These are phyloP conservation scores for Xenentodon cancila DNA, from an alignment of 2,797 vertebrate genomes.

Conservation along the genomic window DNA sequence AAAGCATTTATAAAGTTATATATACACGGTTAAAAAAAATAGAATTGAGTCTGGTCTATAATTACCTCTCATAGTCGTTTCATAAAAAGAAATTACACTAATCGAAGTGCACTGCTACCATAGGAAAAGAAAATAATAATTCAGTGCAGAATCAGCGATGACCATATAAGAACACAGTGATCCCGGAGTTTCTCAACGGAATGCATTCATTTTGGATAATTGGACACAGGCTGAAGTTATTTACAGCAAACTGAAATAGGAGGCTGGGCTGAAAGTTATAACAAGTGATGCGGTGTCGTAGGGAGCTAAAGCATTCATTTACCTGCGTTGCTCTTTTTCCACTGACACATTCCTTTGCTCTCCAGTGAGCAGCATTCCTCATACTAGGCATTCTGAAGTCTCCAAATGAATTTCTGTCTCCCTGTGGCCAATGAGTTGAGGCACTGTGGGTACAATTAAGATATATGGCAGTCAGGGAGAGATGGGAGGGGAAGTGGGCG, in stretches of 20 bases:
- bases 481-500: slow-evolving; percentile 35
- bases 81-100: too few species aligned
- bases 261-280: slow-evolving; percentile 30
- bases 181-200: slow-evolving; percentile 27
- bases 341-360: slow-evolving; percentile 61
- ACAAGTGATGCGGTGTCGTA: slow-evolving; percentile 18
- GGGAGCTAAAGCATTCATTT: slow-evolving; percentile 49
- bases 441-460: slow-evolving; percentile 66
- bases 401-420: slow-evolving; percentile 61
- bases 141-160: slow-evolving; percentile 18
- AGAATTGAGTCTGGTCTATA: too few species aligned
- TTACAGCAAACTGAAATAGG: slow-evolving; percentile 42
- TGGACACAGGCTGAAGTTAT: slow-evolving; percentile 44
- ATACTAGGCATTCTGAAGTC: slow-evolving; percentile 46
- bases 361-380: slow-evolving; percentile 57
- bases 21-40: too few species aligned
- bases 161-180: slow-evolving; percentile 45
- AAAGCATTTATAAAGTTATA: too few species aligned
- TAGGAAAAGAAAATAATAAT: background rate
- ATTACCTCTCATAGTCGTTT: too few species aligned
- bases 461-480: slow-evolving; percentile 55
- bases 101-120: background rate
- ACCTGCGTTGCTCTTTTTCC: slow-evolving; percentile 44
- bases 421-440: slow-evolving; percentile 49
- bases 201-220: slow-evolving; percentile 49